Percentiles rank a stretch among this genome's conserved stretches.
Conservation (phyloP, 2,888 invertebrate species). For the Myopa testacea region DNA sequence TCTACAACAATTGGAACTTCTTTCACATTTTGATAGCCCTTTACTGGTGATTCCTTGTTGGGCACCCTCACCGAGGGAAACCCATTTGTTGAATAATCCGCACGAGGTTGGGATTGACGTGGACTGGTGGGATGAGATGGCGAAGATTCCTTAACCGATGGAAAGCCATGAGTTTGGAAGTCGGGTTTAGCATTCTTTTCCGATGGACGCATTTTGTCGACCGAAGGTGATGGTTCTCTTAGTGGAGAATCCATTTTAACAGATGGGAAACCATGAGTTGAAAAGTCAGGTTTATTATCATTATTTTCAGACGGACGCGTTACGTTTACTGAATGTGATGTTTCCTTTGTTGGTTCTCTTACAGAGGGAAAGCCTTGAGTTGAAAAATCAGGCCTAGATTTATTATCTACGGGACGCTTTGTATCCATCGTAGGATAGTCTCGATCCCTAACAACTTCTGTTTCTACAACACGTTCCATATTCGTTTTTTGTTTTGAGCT, state of each 20-base stretch:
- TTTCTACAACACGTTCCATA: slow-evolving; percentile 57
- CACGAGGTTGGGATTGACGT: slow-evolving; percentile 26
- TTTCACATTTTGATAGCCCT: slow-evolving; percentile 28
- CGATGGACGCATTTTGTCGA: slow-evolving; percentile 19
- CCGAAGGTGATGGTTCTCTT: slow-evolving; percentile 25
- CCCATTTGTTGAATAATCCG: slow-evolving; percentile 50
- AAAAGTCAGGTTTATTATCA: slow-evolving; percentile 46
- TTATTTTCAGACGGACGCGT: slow-evolving; percentile 44
- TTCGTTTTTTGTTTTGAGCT: slow-evolving; percentile 54
- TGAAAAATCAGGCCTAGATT: slow-evolving; percentile 44
- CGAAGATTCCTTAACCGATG: slow-evolving; percentile 45
- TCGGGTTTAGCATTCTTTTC: slow-evolving; percentile 40
- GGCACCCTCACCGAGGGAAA: slow-evolving; percentile 48
- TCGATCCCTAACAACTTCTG: slow-evolving; percentile 51
- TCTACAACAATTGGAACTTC: slow-evolving; percentile 25
- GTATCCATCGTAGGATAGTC: slow-evolving; percentile 29
- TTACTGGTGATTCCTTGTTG: slow-evolving; percentile 2
- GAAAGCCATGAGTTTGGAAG: slow-evolving; percentile 49
- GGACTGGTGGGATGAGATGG: slow-evolving; percentile 11
- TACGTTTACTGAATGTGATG: slow-evolving; percentile 41
- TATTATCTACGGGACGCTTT: slow-evolving; percentile 46
- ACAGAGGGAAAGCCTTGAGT: slow-evolving; percentile 51
- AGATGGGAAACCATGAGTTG: slow-evolving; percentile 56
- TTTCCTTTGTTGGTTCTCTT: slow-evolving; percentile 35
- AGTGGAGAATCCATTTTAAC: slow-evolving; percentile 36